A percentile compares a stretch with the other conserved stretches of the same genome.
phyloP scores from a whole-genome alignment of 2,888 invertebrate genomes.

The Erpobdella octoculata region DNA sequence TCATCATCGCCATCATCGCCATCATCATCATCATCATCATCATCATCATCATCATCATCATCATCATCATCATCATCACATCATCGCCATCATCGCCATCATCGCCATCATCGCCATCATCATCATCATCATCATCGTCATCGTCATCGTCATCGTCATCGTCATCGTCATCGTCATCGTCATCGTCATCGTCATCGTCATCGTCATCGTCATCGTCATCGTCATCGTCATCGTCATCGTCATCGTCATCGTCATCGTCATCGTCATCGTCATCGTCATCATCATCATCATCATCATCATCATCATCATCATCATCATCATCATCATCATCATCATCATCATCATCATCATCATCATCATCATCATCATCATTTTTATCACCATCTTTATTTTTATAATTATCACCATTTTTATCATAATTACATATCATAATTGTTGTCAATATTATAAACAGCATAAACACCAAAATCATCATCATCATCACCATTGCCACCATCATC shows the following conservation, averaged over 20 bases:
- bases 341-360: background rate
- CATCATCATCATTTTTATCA: background rate
- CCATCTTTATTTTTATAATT: background rate
- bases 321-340: slow-evolving; percentile 15
- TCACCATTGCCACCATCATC: background rate
- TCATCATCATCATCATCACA: background rate
- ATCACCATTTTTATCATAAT: background rate
- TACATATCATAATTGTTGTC: background rate
- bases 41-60: slow-evolving; percentile 2
- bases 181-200: too few relatives aligned
- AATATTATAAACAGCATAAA: background rate
- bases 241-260: background rate
- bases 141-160: background rate
- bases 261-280: background rate
- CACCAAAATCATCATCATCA: background rate
- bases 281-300: background rate
- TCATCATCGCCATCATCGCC: background rate
- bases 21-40: background rate
- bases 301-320: slow-evolving; percentile 15
- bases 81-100: background rate
- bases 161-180: background rate
- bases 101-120: background rate
- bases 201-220: background rate
- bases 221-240: slow-evolving; percentile 4
- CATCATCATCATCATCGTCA: background rate